Percentiles rank a stretch among this genome's conserved stretches.
Conservation (phyloP, 2,113 vertebrate genomes). For the Tautogolabrus adspersus region DNA sequence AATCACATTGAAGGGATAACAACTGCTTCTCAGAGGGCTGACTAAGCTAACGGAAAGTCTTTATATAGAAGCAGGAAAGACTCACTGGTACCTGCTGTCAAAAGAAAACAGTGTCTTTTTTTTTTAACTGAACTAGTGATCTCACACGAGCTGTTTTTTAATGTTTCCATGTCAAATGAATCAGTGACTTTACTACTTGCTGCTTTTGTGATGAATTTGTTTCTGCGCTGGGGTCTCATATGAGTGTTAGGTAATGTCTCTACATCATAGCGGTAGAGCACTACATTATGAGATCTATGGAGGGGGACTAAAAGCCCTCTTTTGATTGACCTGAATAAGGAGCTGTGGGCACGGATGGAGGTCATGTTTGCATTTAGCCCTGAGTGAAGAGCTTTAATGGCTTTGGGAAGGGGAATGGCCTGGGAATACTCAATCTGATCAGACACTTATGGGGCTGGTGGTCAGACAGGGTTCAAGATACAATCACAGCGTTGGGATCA, state of each 20-base stretch:
- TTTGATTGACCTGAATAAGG: conserved; percentile 50
- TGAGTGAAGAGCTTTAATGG: conserved; percentile 66
- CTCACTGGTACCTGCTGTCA: conserved; percentile 30
- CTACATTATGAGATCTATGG: neutral
- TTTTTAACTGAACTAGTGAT: conserved; percentile 9
- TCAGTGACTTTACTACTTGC: neutral
- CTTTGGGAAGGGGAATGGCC: conserved; percentile 49
- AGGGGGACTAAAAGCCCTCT: conserved; percentile 26
- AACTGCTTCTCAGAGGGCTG: conserved; percentile 21
- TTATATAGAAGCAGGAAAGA: conserved; percentile 23
- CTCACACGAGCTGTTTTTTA: neutral
- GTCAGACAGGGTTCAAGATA: conserved; percentile 21
- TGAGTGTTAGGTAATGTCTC: conserved; percentile 2
- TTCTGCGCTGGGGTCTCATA: neutral
- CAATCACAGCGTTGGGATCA: conserved; percentile 3
- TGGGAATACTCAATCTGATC: conserved; percentile 62
- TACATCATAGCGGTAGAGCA: neutral
- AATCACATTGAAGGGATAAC: conserved; percentile 44
- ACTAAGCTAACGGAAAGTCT: conserved; percentile 27
- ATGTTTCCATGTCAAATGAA: neutral
- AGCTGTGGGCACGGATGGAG: conserved; percentile 41
- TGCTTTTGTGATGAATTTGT: conserved; percentile 5
- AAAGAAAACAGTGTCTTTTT: neutral
- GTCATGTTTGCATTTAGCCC: conserved; percentile 61
- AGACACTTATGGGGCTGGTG: conserved; percentile 18